A percentile compares a stretch with the other conserved stretches of the same genome.
Conservation (phyloP, 2,113 vertebrate species). For the Percopsis transmontana region DNA sequence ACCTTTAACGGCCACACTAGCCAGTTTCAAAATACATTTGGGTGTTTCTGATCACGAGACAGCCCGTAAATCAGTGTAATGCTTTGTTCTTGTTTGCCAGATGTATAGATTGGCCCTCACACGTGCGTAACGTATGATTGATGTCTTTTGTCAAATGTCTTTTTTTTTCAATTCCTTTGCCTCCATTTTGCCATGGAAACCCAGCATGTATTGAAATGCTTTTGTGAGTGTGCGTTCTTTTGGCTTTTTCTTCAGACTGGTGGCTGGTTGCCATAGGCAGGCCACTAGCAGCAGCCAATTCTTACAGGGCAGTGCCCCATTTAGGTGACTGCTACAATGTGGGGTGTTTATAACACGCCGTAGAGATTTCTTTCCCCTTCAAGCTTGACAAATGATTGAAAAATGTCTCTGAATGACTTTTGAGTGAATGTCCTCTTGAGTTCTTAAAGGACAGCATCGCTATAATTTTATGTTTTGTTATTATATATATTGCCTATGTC, state of each 20-base stretch:
- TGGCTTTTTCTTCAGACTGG: conserved; percentile 31
- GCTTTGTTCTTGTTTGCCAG: conserved; percentile 33
- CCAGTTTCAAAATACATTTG: conserved; percentile 32
- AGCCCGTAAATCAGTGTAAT: conserved; percentile 35
- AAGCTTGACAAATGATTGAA: background rate
- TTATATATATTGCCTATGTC: no score
- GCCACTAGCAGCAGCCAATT: conserved; percentile 44
- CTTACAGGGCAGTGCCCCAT: conserved; percentile 42
- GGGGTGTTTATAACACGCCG: conserved; percentile 24
- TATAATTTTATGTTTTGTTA: no score
- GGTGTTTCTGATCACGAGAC: conserved; percentile 41
- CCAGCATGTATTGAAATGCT: conserved; percentile 71
- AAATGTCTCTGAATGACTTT: background rate
- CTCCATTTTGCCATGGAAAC: conserved; percentile 72
- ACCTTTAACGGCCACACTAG: conserved; percentile 40
- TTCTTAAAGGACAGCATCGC: no score
- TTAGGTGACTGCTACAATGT: conserved; percentile 58
- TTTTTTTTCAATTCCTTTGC: conserved; percentile 44
- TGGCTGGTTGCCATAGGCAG: conserved; percentile 67
- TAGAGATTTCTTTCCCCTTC: conserved; percentile 5
- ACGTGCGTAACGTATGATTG: conserved; percentile 30
- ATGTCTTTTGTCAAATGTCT: conserved; percentile 54
- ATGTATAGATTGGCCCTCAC: conserved; percentile 31
- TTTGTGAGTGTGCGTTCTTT: conserved; percentile 65
- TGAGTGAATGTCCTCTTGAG: no score